A percentile compares a stretch with the other conserved stretches of the same genome.
These are phyloP conservation scores for Lophotis ruficrista DNA, from an alignment of 2,113 vertebrate species.

Conservation along the genomic window DNA sequence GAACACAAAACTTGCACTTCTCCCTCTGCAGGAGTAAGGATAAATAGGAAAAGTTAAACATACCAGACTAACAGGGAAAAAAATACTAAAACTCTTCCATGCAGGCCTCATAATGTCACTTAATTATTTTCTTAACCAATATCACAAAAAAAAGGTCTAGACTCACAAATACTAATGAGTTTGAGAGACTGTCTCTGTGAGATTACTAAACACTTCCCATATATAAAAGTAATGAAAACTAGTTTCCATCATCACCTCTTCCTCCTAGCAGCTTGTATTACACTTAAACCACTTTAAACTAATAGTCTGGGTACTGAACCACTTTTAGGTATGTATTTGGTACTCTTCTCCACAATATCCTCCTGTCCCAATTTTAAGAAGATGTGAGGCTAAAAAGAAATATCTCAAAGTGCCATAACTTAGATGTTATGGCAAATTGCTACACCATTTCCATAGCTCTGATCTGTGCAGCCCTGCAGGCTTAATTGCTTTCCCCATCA, in stretches of 20 bases:
- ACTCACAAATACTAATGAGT: not conserved
- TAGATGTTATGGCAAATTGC: slow-evolving; percentile 3
- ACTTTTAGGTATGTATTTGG: not conserved
- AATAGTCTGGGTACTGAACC: not conserved
- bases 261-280: not conserved
- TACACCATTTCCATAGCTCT: slow-evolving; percentile 31
- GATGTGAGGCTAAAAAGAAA: not conserved
- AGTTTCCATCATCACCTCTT: not conserved
- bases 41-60: not conserved
- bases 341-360: not conserved
- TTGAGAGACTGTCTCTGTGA: not conserved
- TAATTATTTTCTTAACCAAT: not conserved
- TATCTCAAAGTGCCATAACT: not conserved
- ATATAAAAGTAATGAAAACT: not conserved
- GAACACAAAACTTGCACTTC: not conserved
- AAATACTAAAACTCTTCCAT: not conserved
- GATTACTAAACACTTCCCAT: not conserved
- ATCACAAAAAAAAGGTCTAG: not conserved
- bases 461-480: slow-evolving; percentile 6
- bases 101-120: not conserved
- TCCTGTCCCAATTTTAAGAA: not conserved
- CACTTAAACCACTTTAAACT: not conserved
- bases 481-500: slow-evolving; percentile 20
- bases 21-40: not conserved
- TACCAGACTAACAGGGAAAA: not conserved